Evolutionary conservation across 2,113 vertebrate genomes (phyloP), one percentile per base, ranked within the genome.

Genomic region (Osmerus eperlanus): DNA sequence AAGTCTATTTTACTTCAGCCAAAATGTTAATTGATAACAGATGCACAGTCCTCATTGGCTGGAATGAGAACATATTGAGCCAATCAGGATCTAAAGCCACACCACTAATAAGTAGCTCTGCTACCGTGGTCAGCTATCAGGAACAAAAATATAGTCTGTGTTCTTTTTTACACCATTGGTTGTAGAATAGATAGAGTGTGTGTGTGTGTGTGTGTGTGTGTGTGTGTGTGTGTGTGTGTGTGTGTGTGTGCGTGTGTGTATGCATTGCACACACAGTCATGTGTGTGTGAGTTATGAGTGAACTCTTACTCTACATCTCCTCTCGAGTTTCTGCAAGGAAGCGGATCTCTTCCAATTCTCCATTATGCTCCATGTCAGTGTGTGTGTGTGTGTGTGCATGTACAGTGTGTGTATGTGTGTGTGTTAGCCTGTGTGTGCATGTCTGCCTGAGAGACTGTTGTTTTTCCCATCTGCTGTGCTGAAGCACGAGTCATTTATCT

Each of bases 401-500:
- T 21, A 19, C 19, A 7, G n/a, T 51, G 47, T 29, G 29, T 70
- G 58, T 75, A 65, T 54, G 29, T 66, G 23, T 14, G 58, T 47
- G 15, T 15, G n/a, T 53, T 54, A 51, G 66, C 12, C 2, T 51
- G 18, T 47, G 36, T 47, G 36, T 16, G 29, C 60, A 29, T n/a
- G 70, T 83, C 25, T 56, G 32, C 65, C 55, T 74, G 54, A 69
- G 63, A 56, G 36, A 23, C 73, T 86, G 75, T 77, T 86, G 54
- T 28, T 88, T 85, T 68, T 81, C 80, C 70, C 87, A 85, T 87
- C 82, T 87, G 82, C 80, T 68, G 70, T 78, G 78, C 78, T 51
- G 56, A 29, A 81, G 76, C 72, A 70, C 73, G 21, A 83, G 80
- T 83, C 84, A 89, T 90, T 86, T 83, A 89, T 92, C 87, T 90